Evolutionary conservation across 2,113 vertebrate species (phyloP), one percentile per base, ranked within the genome.

Genomic region (Caranx ignobilis): DNA sequence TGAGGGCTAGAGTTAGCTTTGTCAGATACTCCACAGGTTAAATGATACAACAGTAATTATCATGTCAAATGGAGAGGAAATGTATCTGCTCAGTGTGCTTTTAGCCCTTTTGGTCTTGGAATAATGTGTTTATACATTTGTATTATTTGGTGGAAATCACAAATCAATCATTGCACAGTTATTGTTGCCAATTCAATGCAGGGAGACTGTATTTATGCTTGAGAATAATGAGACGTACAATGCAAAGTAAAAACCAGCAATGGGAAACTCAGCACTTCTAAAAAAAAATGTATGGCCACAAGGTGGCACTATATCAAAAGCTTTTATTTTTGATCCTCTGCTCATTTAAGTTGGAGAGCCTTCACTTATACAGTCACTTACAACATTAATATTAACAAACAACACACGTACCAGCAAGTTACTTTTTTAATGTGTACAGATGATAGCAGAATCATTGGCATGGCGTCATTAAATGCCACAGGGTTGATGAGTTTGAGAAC

Each of bases 241-340:
- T 43, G 21, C 15, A 16, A 75, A 64, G 47, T 64, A 19, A 74
- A 78, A 79, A 68, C 21, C 71, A 81, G 71, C 72, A 57, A 41
- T 59, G 43, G 16, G 61, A 47, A 63, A 55, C 15, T 55, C 35
- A 3, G 26, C 47, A 55, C 61, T 15, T 62, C 9, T 21, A 61
- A 68, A 62, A 68, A 62, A 26, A 63, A 16, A 5, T 45, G 6
- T 26, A 26, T 56, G 71, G 32, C 88, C 94, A 89, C 87, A 68
- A 84, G 92, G 71, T 86, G 93, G 82, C 92, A 37, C 75, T 88
- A 66, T 89, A 86, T 66, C 79, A 73, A 79, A 79, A 68, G 26
- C 2, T 73, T 86, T 84, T 55, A 48, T 21, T 68, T 67, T 26
- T 1, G 10, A 37, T 61, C 21, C 45, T 77, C 15, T 21, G 47